Evolutionary conservation across 2,797 vertebrate species (phyloP).

Genomic region (Paguma larvata): DNA sequence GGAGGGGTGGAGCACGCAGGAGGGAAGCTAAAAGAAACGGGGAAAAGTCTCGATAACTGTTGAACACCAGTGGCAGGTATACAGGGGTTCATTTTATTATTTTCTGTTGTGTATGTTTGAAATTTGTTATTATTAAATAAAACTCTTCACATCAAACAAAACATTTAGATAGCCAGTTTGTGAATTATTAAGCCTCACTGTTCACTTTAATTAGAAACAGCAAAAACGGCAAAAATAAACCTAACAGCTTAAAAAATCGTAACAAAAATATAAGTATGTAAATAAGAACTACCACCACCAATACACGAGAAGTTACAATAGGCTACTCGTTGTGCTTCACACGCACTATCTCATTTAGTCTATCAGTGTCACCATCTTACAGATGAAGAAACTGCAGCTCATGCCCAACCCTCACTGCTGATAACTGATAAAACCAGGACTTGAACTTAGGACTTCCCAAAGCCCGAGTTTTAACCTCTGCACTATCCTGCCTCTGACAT

Average conservation of each 20-base stretch:
- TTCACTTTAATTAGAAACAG: constrained; percentile 24
- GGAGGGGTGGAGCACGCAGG: rapidly evolving
- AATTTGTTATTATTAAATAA: constrained; percentile 36
- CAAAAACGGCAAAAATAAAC: constrained; percentile 22
- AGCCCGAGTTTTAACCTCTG: constrained; percentile 45
- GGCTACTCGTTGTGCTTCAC: background rate
- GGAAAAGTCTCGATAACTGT: background rate
- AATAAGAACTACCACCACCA: background rate
- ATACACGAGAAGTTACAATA: background rate
- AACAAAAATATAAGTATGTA: background rate
- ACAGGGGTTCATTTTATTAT: background rate
- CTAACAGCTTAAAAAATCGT: background rate
- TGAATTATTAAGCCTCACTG: background rate
- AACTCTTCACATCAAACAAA: background rate
- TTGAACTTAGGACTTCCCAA: constrained; percentile 50
- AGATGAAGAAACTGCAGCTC: constrained; percentile 23
- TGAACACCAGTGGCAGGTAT: background rate
- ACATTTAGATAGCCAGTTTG: background rate
- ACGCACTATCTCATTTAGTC: background rate
- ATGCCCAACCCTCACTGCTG: background rate
- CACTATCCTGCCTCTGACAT: constrained; percentile 33
- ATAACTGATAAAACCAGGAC: constrained; percentile 46
- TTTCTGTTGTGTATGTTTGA: background rate
- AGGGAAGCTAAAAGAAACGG: background rate
- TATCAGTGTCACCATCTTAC: background rate